Evolutionary conservation across 2,113 vertebrate genomes (phyloP).

Genomic region (Trochalopteron elliotii): DNA sequence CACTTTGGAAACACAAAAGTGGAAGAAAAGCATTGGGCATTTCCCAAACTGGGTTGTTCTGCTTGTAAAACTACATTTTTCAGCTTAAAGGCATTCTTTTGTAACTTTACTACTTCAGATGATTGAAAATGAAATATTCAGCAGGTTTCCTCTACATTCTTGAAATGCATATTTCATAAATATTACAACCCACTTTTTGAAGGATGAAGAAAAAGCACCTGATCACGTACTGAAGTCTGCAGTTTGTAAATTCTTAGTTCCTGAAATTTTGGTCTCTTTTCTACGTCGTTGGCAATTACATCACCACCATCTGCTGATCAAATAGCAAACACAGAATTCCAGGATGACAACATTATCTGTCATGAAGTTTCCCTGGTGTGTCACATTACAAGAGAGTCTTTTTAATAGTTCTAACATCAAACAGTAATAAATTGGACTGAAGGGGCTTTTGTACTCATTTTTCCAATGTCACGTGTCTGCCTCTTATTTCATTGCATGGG

Average conservation of each 20-base stretch:
- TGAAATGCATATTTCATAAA: conserved; percentile 52
- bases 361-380: background rate
- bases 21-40: background rate
- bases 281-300: background rate
- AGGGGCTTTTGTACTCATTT: background rate
- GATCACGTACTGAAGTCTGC: background rate
- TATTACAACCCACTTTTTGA: background rate
- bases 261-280: background rate
- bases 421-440: background rate
- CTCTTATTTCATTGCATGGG: background rate
- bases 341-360: background rate
- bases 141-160: conserved; percentile 30
- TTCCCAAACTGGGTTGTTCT: background rate
- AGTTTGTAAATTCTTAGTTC: conserved; percentile 31
- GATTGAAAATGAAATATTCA: conserved; percentile 70
- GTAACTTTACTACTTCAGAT: conserved; percentile 29
- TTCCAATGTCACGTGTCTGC: background rate
- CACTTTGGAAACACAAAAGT: conserved; percentile 9
- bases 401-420: background rate
- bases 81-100: conserved; percentile 37
- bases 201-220: conserved; percentile 7
- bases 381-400: background rate
- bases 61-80: conserved; percentile 42
- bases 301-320: background rate
- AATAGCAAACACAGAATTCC: background rate